phyloP scores from a whole-genome alignment of 2,113 vertebrate genomes.

The Sminthopsis crassicaudata region DNA sequence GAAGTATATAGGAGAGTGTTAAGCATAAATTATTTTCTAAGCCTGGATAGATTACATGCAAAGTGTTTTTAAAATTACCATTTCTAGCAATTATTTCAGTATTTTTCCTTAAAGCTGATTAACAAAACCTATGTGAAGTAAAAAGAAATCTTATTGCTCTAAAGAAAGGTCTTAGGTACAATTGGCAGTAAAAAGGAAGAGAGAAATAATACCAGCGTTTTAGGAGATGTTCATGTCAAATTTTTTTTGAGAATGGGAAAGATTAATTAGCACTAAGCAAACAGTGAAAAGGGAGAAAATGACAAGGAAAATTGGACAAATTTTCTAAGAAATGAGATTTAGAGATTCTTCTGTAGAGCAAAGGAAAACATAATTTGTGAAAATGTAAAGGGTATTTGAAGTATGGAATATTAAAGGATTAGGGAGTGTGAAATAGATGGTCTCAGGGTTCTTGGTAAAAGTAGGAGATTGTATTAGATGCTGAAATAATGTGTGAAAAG shows the following conservation, averaged over 20 bases:
- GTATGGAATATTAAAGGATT: neutral
- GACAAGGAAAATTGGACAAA: neutral
- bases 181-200: neutral
- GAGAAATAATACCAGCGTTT: neutral
- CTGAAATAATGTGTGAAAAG: neutral
- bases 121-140: constrained; percentile 40
- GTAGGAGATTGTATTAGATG: neutral
- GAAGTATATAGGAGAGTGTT: constrained; percentile 29
- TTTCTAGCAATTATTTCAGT: neutral
- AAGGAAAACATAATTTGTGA: neutral
- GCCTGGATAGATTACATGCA: neutral
- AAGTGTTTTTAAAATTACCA: constrained; percentile 41
- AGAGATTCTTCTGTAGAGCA: neutral
- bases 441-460: neutral
- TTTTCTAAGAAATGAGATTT: neutral
- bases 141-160: constrained; percentile 9
- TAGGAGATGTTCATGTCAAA: neutral
- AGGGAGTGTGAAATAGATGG: neutral
- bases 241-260: neutral
- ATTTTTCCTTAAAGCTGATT: constrained; percentile 57
- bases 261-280: neutral
- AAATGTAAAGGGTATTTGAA: neutral
- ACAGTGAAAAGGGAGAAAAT: neutral
- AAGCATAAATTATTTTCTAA: constrained; percentile 41
- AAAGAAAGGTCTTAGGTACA: neutral